Base-by-base conservation (phyloP, 2,113 vertebrate species). In the Malaclemys terrapin region DNA sequence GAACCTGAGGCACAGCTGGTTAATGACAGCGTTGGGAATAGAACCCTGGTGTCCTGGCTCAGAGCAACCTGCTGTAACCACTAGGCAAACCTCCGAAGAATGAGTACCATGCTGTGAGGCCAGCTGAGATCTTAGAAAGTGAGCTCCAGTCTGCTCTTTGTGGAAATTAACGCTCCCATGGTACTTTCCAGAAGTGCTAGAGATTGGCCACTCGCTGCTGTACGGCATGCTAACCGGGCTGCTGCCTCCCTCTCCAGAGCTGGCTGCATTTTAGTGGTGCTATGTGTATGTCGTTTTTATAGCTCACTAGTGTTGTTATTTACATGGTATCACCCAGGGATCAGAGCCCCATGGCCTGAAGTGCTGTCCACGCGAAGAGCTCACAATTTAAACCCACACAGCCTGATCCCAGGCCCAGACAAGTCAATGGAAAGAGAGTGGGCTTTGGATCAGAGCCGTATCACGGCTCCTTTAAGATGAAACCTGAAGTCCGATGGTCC, bases 401-500 rank as follows among this genome's bases (percentile, higher is more conserved):
- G 35, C 35, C 65, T 10, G 8, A 17, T n/a, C 35, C 35, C 17
- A 19, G n/a, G 65, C 35, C 17, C 65, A 5, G 35, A 4, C n/a
- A 10, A 20, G 65, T 19, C 35, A 72, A 22, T 16, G 29, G 29
- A 62, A 31, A 35, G 59, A 62, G 1, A 4, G 6, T 16, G 29
- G 57, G 57, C 62, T n/a, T 17, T 35, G 29, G 59, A 35, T 31
- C 12, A 31, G 59, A 62, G 59, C 59, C 27, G 12, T 35, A 6
- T 31, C 59, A 69, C 7, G 10, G 45, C 25, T 24, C 12, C 80
- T n/a, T 38, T 35, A 20, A 27, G 53, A 25, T 8, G 19, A 22
- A 52, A 5, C 59, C 20, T 0, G 0, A 52, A 78, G 47, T 24
- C 50, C 65, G 22, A 59, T 0, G 0, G 6, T n/a, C 42, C 42